A percentile compares a stretch with the other conserved stretches of the same genome.
Conservation (phyloP, 2,888 invertebrate genomes). For the Atherix ibis region DNA sequence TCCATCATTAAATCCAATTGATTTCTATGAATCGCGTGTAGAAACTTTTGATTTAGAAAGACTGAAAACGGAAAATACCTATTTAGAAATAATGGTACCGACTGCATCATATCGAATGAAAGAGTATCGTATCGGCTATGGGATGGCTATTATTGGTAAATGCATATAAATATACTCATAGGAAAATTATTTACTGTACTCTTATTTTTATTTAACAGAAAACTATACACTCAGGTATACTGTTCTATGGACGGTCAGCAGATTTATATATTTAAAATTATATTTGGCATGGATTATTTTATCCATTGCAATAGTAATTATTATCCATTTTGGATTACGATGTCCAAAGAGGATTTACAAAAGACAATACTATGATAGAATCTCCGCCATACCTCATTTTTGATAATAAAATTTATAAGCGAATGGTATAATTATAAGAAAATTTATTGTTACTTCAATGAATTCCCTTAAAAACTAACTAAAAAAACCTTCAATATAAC, state of each 20-base stretch:
- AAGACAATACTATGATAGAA: constrained; percentile 22
- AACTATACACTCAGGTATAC: constrained; percentile 23
- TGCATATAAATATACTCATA: constrained; percentile 4
- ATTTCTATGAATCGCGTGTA: constrained; percentile 20
- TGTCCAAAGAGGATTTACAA: constrained; percentile 22
- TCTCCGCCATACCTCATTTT: constrained; percentile 26
- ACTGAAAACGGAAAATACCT: constrained; percentile 23
- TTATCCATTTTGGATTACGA: constrained; percentile 6
- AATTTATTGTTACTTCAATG: not conserved
- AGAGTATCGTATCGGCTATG: constrained; percentile 68
- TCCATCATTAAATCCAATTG: constrained; percentile 21
- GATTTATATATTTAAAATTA: constrained; percentile 22
- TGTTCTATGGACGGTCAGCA: constrained; percentile 28
- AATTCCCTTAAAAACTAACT: no score
- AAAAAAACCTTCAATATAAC: no score
- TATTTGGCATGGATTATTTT: constrained; percentile 25
- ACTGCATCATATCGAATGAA: constrained; percentile 97
- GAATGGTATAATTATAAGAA: not conserved
- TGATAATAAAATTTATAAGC: constrained; percentile 15
- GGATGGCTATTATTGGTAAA: constrained; percentile 62
- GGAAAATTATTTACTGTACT: not conserved
- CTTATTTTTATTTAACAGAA: not conserved
- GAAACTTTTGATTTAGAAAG: constrained; percentile 22
- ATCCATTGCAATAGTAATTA: constrained; percentile 18
- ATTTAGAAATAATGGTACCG: constrained; percentile 74